phyloP scores from a whole-genome alignment of 2,888 invertebrate genomes.

The Tetragnatha montana region DNA sequence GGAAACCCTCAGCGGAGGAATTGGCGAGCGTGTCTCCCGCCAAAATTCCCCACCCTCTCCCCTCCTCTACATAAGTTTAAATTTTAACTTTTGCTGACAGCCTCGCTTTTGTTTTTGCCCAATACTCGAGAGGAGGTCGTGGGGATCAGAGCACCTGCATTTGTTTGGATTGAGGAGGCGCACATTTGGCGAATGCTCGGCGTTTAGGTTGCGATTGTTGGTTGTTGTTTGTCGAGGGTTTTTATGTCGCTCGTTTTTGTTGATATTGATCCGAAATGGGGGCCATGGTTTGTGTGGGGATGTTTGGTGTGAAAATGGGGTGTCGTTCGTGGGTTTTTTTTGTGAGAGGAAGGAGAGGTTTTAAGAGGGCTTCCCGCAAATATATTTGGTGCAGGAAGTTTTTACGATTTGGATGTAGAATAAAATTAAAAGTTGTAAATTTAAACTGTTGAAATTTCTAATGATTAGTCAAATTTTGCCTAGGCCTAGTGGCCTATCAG shows the following conservation, averaged over 20 bases:
- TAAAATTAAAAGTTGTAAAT: no score
- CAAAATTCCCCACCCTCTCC: conserved; percentile 19
- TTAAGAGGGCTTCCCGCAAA: no score
- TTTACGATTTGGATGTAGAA: no score
- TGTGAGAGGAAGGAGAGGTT: no score
- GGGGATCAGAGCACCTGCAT: conserved; percentile 68
- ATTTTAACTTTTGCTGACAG: conserved; percentile 70
- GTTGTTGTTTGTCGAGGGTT: background rate
- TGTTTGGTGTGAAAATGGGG: no score
- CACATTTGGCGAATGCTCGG: conserved; percentile 51
- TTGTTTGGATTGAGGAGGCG: conserved; percentile 48
- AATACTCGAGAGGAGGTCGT: conserved; percentile 62
- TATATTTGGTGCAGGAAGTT: no score
- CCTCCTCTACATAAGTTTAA: conserved; percentile 66
- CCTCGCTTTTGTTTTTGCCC: conserved; percentile 53
- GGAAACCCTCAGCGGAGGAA: conserved; percentile 48
- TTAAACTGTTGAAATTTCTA: no score
- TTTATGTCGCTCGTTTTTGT: background rate
- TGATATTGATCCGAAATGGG: no score
- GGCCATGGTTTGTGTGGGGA: no score
- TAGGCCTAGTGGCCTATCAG: no score
- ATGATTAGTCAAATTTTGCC: no score
- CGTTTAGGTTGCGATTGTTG: background rate
- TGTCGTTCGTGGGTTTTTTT: no score
- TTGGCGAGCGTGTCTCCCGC: conserved; percentile 60